Base-by-base conservation (phyloP, 2,113 vertebrate genomes). In the Rostratula benghalensis region DNA sequence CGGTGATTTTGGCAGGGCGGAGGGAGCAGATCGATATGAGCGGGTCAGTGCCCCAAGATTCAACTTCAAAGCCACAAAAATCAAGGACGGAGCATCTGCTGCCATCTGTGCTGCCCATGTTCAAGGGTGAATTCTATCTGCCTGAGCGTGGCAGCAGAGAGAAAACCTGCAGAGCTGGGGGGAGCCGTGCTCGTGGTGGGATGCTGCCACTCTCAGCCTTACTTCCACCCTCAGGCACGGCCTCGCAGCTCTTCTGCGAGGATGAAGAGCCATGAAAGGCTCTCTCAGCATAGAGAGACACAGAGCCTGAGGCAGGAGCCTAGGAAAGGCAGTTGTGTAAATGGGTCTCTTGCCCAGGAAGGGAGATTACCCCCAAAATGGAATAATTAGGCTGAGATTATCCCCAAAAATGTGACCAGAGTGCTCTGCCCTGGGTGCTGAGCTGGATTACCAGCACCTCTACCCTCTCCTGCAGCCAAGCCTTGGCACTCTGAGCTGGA, bases 51-150 rank as follows among this genome's bases (percentile, higher is more conserved):
- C 37, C 61, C 63, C 1, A 2, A 61, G 24, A 35, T 41, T 79
- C 77, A 83, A 31, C 74, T 82, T 93, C 74, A 91, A 82, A 95
- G 46, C 35, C 41, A 48, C 60, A 64, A 43, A 94, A 89, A 68
- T n/a, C 74, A 94, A 80, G 65, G 84, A 18, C 4, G 0, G 78
- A 60, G 12, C 73, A 61, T 53, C 39, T 1, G 7, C 63, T 80
- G 87, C 51, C 74, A 4, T 17, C 68, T 13, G 15, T 28, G 31
- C 56, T 59, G 61, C n/a, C 0, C 0, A 7, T 37, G 46, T 61
- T 19, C 0, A 1, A 33, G 14, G 46, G 59, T 31, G 41, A 43
- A 56, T 50, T 43, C 92, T 41, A 6, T 30, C 35, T n/a, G 27
- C 57, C 53, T 25, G 48, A 30, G 31, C 0, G 25, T 4, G 19